These are phyloP conservation scores for Ichneumoninae sp. DNA, from an alignment of 2,888 invertebrate genomes.

Conservation along the genomic window DNA sequence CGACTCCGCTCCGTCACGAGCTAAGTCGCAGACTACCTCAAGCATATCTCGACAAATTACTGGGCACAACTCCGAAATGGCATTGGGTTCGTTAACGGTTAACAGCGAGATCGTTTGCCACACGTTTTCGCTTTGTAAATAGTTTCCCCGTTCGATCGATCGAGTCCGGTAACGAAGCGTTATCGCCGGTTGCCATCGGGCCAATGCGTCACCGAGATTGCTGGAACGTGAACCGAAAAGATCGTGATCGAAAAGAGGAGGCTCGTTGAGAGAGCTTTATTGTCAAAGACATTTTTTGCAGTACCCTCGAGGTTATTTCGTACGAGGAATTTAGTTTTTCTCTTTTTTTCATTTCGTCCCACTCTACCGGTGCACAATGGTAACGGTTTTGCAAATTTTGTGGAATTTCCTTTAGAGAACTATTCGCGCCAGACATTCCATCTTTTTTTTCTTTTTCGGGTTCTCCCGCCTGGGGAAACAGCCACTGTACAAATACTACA, in stretches of 20 bases:
- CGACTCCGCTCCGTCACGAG: not conserved
- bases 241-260: not conserved
- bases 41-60: not conserved
- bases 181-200: not conserved
- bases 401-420: not conserved
- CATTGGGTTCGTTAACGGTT: not conserved
- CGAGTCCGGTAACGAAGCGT: not conserved
- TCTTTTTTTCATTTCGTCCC: not conserved
- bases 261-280: not conserved
- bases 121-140: not conserved
- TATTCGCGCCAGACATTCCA: not conserved
- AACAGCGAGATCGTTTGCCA: not conserved
- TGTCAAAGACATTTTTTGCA: not conserved
- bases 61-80: not conserved
- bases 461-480: not conserved
- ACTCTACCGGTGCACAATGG: not conserved
- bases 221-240: not conserved
- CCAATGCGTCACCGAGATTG: slow-evolving; percentile 3
- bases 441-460: not conserved
- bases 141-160: slow-evolving; percentile 1
- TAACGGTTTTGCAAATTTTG: slow-evolving; percentile 4
- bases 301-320: not conserved
- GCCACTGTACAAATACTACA: slow-evolving; percentile 32
- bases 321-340: not conserved
- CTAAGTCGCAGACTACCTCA: not conserved